Percentiles rank a stretch among this genome's conserved stretches.
Evolutionary conservation across 2,113 vertebrate genomes (phyloP).

Genomic region (Gulo gulo): DNA sequence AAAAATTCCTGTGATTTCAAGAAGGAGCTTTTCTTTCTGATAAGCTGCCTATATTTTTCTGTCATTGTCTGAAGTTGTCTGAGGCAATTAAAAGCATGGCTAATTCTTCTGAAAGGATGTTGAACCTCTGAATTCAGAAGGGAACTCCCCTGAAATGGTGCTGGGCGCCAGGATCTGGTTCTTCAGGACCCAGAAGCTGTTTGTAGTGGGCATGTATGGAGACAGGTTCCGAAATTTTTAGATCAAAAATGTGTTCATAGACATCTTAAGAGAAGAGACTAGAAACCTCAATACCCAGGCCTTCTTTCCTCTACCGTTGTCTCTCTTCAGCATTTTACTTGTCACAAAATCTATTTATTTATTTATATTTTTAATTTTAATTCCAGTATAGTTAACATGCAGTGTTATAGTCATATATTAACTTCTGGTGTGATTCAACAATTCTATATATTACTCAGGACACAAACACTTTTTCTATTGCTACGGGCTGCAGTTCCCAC

Average conservation of each 20-base stretch:
- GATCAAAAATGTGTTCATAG: background rate
- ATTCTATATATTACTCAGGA: background rate
- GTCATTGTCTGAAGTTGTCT: background rate
- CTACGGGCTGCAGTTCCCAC: rapidly evolving
- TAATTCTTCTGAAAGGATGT: background rate
- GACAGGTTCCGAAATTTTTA: background rate
- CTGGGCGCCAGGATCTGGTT: background rate
- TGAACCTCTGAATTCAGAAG: background rate
- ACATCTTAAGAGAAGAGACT: background rate
- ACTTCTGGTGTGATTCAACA: background rate
- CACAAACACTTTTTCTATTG: background rate
- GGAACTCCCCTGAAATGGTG: background rate
- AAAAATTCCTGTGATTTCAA: constrained; percentile 7
- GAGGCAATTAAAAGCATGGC: constrained; percentile 35
- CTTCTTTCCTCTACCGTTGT: background rate
- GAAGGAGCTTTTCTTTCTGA: constrained; percentile 19
- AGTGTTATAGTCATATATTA: background rate
- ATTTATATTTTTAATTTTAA: background rate
- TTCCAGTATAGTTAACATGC: background rate
- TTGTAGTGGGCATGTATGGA: background rate
- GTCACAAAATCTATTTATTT: background rate
- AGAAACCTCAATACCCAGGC: too few species aligned
- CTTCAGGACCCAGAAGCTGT: background rate
- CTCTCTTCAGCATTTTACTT: background rate
- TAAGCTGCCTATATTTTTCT: background rate